These are phyloP conservation scores for Solea solea DNA, from an alignment of 2,113 vertebrate genomes.

Conservation along the genomic window DNA sequence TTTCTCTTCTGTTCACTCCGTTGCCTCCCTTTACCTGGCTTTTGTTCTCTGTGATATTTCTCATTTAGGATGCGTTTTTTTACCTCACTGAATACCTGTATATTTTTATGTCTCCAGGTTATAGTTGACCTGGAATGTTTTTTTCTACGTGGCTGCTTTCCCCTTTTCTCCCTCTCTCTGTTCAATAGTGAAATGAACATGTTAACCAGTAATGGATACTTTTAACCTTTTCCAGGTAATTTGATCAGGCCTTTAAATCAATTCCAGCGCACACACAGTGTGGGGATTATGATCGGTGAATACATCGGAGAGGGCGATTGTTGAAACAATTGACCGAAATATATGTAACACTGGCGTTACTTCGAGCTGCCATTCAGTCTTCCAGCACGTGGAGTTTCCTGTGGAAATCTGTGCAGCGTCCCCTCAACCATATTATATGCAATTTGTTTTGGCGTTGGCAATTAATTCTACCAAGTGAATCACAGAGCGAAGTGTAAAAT, in stretches of 20 bases:
- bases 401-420: slow-evolving; percentile 30
- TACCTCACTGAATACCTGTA: slow-evolving; percentile 40
- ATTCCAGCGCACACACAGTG: slow-evolving; percentile 50
- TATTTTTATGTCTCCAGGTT: slow-evolving; percentile 62
- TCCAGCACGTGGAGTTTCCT: slow-evolving; percentile 38
- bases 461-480: slow-evolving; percentile 7
- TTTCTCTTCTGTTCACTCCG: slow-evolving; percentile 18
- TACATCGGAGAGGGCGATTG: slow-evolving; percentile 17
- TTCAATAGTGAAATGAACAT: slow-evolving; percentile 72
- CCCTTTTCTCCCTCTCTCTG: slow-evolving; percentile 49
- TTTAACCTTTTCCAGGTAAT: slow-evolving; percentile 79
- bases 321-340: slow-evolving; percentile 42
- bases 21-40: slow-evolving; percentile 8
- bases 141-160: slow-evolving; percentile 52
- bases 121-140: slow-evolving; percentile 55
- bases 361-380: slow-evolving; percentile 26
- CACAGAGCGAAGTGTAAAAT: slow-evolving; percentile 1
- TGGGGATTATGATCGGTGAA: slow-evolving; percentile 62
- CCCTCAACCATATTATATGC: slow-evolving; percentile 3
- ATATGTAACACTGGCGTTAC: slow-evolving; percentile 39
- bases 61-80: slow-evolving; percentile 33
- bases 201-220: slow-evolving; percentile 76
- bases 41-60: slow-evolving; percentile 27
- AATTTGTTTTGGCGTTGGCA: slow-evolving; percentile 48
- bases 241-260: slow-evolving; percentile 75